Evolutionary conservation across 2,888 invertebrate species (phyloP), one percentile per base, ranked within the genome.

Genomic region (Aquatica leii): DNA sequence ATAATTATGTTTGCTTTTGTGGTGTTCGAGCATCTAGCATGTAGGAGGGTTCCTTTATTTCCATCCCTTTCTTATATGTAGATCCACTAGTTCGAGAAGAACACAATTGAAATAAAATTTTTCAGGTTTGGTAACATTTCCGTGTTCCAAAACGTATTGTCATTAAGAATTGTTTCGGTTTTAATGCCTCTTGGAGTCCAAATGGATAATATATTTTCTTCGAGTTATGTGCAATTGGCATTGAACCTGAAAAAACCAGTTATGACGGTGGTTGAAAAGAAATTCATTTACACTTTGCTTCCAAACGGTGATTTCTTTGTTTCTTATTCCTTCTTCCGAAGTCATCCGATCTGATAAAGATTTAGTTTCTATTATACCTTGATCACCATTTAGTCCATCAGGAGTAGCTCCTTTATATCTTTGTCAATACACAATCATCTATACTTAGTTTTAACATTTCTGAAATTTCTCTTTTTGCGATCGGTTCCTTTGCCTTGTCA

Each of bases 351-450:
- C 49, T 9, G 49, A 49, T 49, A 70, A 75, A 1, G 75, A 75
- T 52, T 75, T 75, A 1, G 74, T 65, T 66, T 75, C 75, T 0
- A 74, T 54, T 14, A 75, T 37, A 9, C 69, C 70, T 24, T 74
- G 50, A 1, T 65, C 62, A 1, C 55, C 59, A 6, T 74, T 58
- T 5, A 74, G 48, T 11, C 75, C 75, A 49, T 75, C 75, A 0
- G 75, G 75, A 2, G 71, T 68, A 8, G 73, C 74, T 0, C 73
- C 75, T 9, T 74, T 50, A 56, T 69, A 17, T 67, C 62, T 43
- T 67, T 59, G 57, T 73, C 66, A 8, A 75, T 60, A 12, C 75
- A 34, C 71, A 73, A 8, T 34, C 34, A 8, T 9, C 8, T 8
- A 34, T 9, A 34, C 6, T 34, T 8, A 8, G 6, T 34, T 9